phyloP scores from a whole-genome alignment of 2,888 invertebrate genomes.

The Euproctis similis region DNA sequence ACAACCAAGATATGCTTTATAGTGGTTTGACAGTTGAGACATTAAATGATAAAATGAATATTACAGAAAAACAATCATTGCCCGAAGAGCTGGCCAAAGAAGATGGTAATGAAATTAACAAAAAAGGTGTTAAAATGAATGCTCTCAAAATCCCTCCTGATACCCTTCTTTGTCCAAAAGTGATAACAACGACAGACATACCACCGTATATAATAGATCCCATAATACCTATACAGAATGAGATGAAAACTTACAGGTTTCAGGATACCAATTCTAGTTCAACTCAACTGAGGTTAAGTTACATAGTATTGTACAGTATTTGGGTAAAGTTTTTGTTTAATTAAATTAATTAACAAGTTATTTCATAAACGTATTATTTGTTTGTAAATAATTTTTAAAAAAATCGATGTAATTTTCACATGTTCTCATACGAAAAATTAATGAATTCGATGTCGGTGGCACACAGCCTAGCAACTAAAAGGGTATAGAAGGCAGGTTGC shows the following conservation, averaged over 20 bases:
- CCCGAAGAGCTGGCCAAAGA: conserved; percentile 30
- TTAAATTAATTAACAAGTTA: too few relatives aligned
- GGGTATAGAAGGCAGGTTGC: too few relatives aligned
- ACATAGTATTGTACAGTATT: conserved; percentile 42
- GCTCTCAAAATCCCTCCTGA: conserved; percentile 60
- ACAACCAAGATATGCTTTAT: conserved; percentile 52
- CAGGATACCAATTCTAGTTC: conserved; percentile 47
- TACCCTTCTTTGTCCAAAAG: conserved; percentile 54
- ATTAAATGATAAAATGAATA: conserved; percentile 46
- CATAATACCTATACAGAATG: conserved; percentile 62
- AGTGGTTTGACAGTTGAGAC: conserved; percentile 55
- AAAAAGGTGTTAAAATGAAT: conserved; percentile 53
- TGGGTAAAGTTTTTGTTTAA: conserved; percentile 57
- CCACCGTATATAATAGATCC: conserved; percentile 54
- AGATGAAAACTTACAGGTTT: conserved; percentile 66
- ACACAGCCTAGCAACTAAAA: too few relatives aligned
- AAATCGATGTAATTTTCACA: too few relatives aligned
- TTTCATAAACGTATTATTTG: too few relatives aligned
- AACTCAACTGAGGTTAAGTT: conserved; percentile 20
- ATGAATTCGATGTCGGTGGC: too few relatives aligned
- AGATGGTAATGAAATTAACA: conserved; percentile 36
- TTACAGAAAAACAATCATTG: conserved; percentile 43
- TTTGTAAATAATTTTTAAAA: too few relatives aligned
- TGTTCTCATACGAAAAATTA: too few relatives aligned
- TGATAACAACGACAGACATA: conserved; percentile 49